Base-by-base conservation (phyloP, 1,140 invertebrate species). In the Cataglyphis hispanica region DNA sequence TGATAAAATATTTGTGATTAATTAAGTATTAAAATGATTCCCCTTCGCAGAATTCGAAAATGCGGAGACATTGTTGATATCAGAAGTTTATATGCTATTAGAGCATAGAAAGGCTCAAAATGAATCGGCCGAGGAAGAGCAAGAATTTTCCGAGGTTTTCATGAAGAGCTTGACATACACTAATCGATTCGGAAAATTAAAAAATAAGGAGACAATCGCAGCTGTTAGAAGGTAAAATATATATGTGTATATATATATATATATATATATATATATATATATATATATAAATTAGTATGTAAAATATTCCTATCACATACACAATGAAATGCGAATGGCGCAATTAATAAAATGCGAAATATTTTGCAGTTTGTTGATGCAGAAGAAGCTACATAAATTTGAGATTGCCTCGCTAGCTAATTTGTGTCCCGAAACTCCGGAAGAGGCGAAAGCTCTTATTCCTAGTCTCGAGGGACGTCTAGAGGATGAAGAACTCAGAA, bases 301-400 rank as follows among this genome's bases (percentile, higher is more conserved):
- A 56, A 56, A 53, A 40, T 60, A 4, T 53, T 37, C 22, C 3
- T 50, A 53, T 74, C 58, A 58, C 16, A 11, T 22, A 72, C 2
- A 7, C 13, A 43, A 50, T 0, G 16, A 64, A 66, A 53, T 22
- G 7, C 11, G 22, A 16, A 22, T 50, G 27, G 19, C 50, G 7
- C 4, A 34, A 31, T 3, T 19, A 58, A 60, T 60, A 25, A 8
- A 40, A 40, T 5, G 3, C 19, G 40, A 37, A 75, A 61, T 58
- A n/a, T 11, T 69, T 4, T 96, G 53, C 93, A 99, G 98, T 95
- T 96, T 99, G 78, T 94, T 99, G n/a, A 98, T 97, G 95, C 98
- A 98, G 93, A 99, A 99, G 92, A 99, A 99, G 93, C 95, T 99
- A 11, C 99, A 99, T 94, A 99, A 99, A 95, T 99, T 99, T 96